Percentiles rank a stretch among this genome's conserved stretches.
Conservation (phyloP, 64 coral and sea anemone species). For the Anthopleura sola region DNA sequence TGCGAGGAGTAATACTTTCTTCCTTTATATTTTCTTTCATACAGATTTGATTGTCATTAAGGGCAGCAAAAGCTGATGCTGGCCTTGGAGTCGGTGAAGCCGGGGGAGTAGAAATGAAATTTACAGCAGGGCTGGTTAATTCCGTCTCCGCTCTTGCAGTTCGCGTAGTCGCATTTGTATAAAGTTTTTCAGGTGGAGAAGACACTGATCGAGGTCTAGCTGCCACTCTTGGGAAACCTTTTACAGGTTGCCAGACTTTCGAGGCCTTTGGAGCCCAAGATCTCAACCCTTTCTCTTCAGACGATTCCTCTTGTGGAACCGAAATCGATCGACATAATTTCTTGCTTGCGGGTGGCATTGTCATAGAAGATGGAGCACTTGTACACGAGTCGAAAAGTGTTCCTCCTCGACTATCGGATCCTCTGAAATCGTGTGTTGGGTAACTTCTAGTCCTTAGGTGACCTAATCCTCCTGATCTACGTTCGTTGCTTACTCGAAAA, state of each 20-base stretch:
- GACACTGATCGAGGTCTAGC: constrained; percentile 54
- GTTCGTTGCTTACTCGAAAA: constrained; percentile 35
- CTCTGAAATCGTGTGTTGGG: constrained; percentile 58
- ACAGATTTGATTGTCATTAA: constrained; percentile 32
- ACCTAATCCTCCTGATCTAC: constrained; percentile 27
- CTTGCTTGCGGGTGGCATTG: constrained; percentile 67
- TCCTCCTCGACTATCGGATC: constrained; percentile 44
- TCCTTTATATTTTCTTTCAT: background rate
- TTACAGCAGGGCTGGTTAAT: constrained; percentile 6
- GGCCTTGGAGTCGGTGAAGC: constrained; percentile 83
- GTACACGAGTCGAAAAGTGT: constrained; percentile 54
- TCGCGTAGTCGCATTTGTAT: background rate
- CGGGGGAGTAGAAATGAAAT: constrained; percentile 79
- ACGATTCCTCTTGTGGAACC: constrained; percentile 55
- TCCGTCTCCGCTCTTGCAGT: constrained; percentile 26
- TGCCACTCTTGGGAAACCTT: constrained; percentile 38
- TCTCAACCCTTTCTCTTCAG: constrained; percentile 15
- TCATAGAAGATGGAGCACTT: background rate
- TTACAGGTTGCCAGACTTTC: constrained; percentile 79
- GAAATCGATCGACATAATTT: constrained; percentile 84
- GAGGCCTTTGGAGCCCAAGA: constrained; percentile 82
- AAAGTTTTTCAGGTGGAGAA: constrained; percentile 36
- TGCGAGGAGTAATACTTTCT: background rate
- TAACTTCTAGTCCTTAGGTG: constrained; percentile 82
- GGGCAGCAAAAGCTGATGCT: constrained; percentile 76